Percentiles rank a stretch among this genome's conserved stretches.
phyloP scores from a whole-genome alignment of 2,888 invertebrate genomes.

The Drosophila affinis region DNA sequence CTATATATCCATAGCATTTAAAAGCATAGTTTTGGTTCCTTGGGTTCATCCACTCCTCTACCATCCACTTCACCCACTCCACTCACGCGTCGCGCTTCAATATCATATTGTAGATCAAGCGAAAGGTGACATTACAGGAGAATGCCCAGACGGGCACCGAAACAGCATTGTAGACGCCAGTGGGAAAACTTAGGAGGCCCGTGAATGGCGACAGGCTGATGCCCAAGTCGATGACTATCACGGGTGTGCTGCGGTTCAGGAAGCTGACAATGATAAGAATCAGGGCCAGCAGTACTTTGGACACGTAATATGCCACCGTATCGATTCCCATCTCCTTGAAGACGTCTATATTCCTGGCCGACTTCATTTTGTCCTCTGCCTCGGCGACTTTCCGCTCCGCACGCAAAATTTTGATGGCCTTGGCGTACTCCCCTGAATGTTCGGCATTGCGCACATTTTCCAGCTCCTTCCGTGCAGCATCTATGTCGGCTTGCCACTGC shows the following conservation, averaged over 20 bases:
- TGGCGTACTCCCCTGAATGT: conserved; percentile 73
- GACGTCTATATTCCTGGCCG: conserved; percentile 48
- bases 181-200: conserved; percentile 85
- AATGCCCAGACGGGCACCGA: conserved; percentile 85
- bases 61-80: background rate
- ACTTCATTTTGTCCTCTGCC: conserved; percentile 56
- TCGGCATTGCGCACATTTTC: conserved; percentile 56
- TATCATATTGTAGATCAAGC: conserved; percentile 69
- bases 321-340: conserved; percentile 72
- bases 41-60: background rate
- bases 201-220: conserved; percentile 84
- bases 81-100: conserved; percentile 55
- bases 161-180: conserved; percentile 84
- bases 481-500: conserved; percentile 52
- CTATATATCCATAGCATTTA: conserved; percentile 23
- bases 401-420: conserved; percentile 75
- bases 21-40: background rate
- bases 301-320: conserved; percentile 80
- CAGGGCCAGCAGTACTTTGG: conserved; percentile 81
- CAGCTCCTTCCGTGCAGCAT: conserved; percentile 64
- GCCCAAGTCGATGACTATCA: conserved; percentile 83
- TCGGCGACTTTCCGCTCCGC: conserved; percentile 75
- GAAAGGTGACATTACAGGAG: conserved; percentile 84
- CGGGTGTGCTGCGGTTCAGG: conserved; percentile 84
- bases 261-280: conserved; percentile 83